These are phyloP conservation scores for Thripadectes ignobilis DNA, from an alignment of 2,797 vertebrate genomes.

Conservation along the genomic window DNA sequence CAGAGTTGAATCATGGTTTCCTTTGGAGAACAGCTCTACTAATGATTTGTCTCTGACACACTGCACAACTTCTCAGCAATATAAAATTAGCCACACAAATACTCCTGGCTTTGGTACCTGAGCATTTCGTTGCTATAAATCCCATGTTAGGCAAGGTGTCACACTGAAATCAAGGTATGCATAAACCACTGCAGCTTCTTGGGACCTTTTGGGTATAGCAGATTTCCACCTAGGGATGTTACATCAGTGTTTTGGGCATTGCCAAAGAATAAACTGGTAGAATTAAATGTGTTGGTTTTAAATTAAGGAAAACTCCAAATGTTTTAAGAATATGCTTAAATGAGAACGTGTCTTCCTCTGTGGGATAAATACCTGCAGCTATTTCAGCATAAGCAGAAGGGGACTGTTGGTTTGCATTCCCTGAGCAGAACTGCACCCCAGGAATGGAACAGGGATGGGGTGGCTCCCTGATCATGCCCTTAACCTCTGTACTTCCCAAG, in stretches of 20 bases:
- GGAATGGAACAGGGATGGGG: fast-evolving
- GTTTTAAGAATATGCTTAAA: not conserved
- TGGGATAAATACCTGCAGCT: not conserved
- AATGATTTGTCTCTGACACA: not conserved
- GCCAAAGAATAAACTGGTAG: not conserved
- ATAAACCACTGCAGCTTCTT: not conserved
- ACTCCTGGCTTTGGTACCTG: not conserved
- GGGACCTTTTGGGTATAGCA: not conserved
- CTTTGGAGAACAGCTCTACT: not conserved
- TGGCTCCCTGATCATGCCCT: fast-evolving
- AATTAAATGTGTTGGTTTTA: fast-evolving
- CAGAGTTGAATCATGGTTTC: not conserved
- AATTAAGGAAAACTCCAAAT: not conserved
- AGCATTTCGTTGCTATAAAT: not conserved
- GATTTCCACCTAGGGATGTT: not conserved
- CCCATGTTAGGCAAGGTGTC: not conserved
- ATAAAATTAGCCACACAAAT: not conserved
- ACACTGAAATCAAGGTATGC: not conserved
- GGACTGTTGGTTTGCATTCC: not conserved
- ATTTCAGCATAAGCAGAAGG: not conserved
- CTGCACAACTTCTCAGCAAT: not conserved
- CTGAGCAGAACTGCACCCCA: not conserved
- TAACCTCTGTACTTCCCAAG: not conserved
- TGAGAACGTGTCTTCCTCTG: not conserved
- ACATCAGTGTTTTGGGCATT: not conserved